Conservation (phyloP, 2,888 invertebrate species). For the Acronicta leporina region DNA sequence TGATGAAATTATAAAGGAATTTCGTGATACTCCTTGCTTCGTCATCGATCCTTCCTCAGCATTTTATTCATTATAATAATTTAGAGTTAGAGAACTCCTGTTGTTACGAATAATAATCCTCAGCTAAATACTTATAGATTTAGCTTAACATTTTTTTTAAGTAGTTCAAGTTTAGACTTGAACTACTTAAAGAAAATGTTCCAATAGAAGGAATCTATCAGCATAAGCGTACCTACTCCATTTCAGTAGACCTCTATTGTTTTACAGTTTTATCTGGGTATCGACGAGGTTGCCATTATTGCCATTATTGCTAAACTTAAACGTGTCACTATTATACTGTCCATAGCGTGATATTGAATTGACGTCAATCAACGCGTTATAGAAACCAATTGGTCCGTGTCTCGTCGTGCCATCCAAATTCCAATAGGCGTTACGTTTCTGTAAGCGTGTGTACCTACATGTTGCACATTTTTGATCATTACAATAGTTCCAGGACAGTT, state of each 20-base stretch:
- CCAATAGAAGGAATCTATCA: conserved; percentile 5
- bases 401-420: conserved; percentile 13
- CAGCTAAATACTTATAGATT: too few relatives aligned
- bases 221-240: neutral
- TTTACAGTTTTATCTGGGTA: neutral
- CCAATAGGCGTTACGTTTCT: conserved; percentile 3
- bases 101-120: conserved; percentile 14
- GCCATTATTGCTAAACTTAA: too few relatives aligned
- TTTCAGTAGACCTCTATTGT: neutral
- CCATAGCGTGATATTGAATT: conserved; percentile 48
- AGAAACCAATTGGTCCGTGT: conserved; percentile 11
- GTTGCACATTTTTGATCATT: conserved; percentile 13
- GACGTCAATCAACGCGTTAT: conserved; percentile 42
- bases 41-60: conserved; percentile 45
- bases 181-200: conserved; percentile 5
- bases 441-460: conserved; percentile 4
- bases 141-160: too few relatives aligned
- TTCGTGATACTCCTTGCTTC: conserved; percentile 47
- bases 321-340: conserved; percentile 19
- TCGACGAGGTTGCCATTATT: too few relatives aligned
- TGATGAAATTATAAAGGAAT: conserved; percentile 59
- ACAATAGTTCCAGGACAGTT: conserved; percentile 2
- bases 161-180: too few relatives aligned
- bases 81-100: conserved; percentile 21
- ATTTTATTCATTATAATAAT: conserved; percentile 49